phyloP scores from a whole-genome alignment of 2,113 vertebrate genomes.

The Rhodinocichla rosea region DNA sequence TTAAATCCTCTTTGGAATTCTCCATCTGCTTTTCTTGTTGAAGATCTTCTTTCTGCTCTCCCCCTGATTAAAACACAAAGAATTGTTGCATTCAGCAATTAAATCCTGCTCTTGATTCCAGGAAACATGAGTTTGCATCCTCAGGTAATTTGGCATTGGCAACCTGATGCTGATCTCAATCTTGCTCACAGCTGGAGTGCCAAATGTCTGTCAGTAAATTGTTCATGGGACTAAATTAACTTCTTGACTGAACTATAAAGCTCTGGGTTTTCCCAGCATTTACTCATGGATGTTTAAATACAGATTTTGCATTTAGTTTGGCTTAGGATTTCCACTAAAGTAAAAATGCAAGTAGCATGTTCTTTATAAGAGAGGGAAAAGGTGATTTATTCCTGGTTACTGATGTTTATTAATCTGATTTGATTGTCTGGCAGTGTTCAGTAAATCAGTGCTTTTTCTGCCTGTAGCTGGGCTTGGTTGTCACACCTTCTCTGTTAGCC shows the following conservation, averaged over 20 bases:
- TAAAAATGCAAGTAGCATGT: not conserved
- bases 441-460: not conserved
- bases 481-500: not conserved
- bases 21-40: not conserved
- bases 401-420: not conserved
- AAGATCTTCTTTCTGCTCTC: not conserved
- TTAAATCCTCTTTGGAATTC: not conserved
- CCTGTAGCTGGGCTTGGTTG: not conserved
- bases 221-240: not conserved
- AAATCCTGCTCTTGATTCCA: not conserved
- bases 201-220: not conserved
- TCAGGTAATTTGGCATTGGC: not conserved
- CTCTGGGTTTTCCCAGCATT: not conserved
- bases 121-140: not conserved
- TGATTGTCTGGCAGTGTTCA: not conserved
- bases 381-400: not conserved
- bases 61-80: not conserved
- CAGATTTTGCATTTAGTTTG: not conserved
- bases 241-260: not conserved
- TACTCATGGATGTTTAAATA: not conserved
- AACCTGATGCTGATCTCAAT: not conserved
- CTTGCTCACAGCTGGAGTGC: not conserved
- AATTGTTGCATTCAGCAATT: not conserved
- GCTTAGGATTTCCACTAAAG: not conserved
- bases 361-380: not conserved